Evolutionary conservation across 2,888 invertebrate genomes (phyloP).

Genomic region (Nasonia oneida): DNA sequence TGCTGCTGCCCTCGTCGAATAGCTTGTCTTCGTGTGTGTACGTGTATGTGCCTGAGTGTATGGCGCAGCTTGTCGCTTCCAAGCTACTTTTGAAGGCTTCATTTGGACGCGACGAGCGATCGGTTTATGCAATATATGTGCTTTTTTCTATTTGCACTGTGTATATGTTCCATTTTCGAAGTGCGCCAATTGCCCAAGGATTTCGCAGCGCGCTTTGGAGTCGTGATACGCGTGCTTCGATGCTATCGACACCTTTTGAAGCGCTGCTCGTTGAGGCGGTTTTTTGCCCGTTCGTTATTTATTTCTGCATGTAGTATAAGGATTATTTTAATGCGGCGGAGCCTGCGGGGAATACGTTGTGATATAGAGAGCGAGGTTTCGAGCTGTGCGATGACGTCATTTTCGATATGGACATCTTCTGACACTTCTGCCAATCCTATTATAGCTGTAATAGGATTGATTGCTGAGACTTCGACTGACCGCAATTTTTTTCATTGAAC

Average conservation of each 20-base stretch:
- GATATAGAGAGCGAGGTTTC: background rate
- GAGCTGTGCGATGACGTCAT: no score
- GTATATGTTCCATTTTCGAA: background rate
- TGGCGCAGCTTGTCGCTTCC: background rate
- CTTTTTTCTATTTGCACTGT: background rate
- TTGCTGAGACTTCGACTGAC: no score
- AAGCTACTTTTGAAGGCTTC: constrained; percentile 7
- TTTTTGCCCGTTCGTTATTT: background rate
- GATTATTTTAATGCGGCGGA: no score
- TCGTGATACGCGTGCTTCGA: background rate
- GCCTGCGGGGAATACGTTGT: background rate
- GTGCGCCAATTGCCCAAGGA: background rate
- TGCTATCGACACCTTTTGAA: background rate
- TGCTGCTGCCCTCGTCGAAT: background rate
- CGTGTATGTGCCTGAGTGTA: background rate
- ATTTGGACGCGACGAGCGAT: background rate
- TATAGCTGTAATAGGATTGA: no score
- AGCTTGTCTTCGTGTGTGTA: background rate
- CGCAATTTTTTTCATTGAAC: no score
- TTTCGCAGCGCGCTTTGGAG: background rate
- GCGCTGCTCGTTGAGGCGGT: background rate
- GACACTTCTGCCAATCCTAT: no score
- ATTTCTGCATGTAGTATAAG: background rate
- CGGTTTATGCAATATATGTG: background rate
- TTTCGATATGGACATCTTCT: no score